Percentiles rank a stretch among this genome's conserved stretches.
phyloP scores from a whole-genome alignment of 2,113 vertebrate species.

The Onychorhynchus coronatus region DNA sequence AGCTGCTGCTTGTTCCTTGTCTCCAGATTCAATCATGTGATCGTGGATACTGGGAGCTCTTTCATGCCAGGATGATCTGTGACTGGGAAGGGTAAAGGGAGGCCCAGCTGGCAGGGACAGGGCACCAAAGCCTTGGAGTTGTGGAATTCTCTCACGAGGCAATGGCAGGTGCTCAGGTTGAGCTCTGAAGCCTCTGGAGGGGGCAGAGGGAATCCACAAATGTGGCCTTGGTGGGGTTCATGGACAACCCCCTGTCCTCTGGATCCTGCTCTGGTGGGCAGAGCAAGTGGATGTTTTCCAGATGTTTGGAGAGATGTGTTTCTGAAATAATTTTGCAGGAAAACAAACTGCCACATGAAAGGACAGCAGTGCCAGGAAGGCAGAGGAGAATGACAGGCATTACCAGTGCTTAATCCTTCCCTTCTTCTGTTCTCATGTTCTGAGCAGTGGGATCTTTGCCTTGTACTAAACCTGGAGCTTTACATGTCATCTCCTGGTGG shows the following conservation, averaged over 20 bases:
- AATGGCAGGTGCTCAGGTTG: not conserved
- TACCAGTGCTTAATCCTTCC: not conserved
- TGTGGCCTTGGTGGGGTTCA: not conserved
- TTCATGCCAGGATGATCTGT: not conserved
- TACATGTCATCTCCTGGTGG: not conserved
- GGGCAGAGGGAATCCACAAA: not conserved
- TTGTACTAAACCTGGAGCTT: not conserved
- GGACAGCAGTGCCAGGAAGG: not conserved
- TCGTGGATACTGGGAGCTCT: not conserved
- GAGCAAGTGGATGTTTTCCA: conserved; percentile 30
- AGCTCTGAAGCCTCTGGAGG: not conserved
- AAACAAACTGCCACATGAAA: conserved; percentile 16
- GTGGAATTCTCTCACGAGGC: not conserved
- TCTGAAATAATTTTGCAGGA: not conserved
- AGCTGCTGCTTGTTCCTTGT: not conserved
- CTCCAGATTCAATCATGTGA: not conserved
- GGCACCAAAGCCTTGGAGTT: not conserved
- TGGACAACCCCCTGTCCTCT: not conserved
- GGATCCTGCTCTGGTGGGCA: conserved; percentile 2
- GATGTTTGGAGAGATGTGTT: conserved; percentile 30
- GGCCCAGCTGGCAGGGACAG: not conserved
- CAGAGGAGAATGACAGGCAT: not conserved
- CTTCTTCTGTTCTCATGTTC: not conserved
- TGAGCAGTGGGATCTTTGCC: not conserved
- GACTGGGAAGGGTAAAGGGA: not conserved